phyloP scores from a whole-genome alignment of 2,113 vertebrate species.

The Barbus barbus region DNA sequence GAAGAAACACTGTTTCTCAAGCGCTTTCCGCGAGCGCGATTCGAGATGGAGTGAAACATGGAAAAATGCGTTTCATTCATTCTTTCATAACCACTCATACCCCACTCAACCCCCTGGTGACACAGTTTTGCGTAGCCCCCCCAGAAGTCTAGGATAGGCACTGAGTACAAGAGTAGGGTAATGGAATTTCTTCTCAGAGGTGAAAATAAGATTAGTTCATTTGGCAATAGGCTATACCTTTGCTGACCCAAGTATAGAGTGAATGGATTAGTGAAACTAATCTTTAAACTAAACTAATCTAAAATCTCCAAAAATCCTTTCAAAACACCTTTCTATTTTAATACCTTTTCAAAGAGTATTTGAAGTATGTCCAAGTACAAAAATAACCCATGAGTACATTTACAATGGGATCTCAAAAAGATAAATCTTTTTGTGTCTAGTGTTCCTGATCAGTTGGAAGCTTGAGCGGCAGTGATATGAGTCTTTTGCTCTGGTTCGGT shows the following conservation, averaged over 20 bases:
- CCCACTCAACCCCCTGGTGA: too few relatives aligned
- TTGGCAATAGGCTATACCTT: not conserved
- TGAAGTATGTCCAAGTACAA: not conserved
- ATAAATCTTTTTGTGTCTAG: constrained; percentile 13
- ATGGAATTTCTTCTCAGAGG: not conserved
- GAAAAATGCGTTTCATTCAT: too few relatives aligned
- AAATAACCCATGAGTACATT: not conserved
- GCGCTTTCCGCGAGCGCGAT: too few relatives aligned
- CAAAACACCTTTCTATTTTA: too few relatives aligned
- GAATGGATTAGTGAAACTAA: not conserved
- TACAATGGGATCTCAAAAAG: not conserved
- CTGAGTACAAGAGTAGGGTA: too few relatives aligned
- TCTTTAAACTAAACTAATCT: too few relatives aligned
- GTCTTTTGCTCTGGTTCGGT: constrained; percentile 45
- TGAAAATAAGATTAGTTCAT: not conserved
- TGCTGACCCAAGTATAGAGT: not conserved
- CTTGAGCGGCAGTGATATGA: constrained; percentile 45
- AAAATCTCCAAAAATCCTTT: not conserved
- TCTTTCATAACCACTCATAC: too few relatives aligned
- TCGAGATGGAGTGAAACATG: too few relatives aligned
- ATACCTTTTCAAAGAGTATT: not conserved
- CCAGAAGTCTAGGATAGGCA: too few relatives aligned
- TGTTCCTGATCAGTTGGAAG: constrained; percentile 21
- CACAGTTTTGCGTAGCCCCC: too few relatives aligned
- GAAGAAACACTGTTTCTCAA: too few relatives aligned